These are phyloP conservation scores for Phasianus colchicus DNA, from an alignment of 2,113 vertebrate genomes.

Conservation along the genomic window DNA sequence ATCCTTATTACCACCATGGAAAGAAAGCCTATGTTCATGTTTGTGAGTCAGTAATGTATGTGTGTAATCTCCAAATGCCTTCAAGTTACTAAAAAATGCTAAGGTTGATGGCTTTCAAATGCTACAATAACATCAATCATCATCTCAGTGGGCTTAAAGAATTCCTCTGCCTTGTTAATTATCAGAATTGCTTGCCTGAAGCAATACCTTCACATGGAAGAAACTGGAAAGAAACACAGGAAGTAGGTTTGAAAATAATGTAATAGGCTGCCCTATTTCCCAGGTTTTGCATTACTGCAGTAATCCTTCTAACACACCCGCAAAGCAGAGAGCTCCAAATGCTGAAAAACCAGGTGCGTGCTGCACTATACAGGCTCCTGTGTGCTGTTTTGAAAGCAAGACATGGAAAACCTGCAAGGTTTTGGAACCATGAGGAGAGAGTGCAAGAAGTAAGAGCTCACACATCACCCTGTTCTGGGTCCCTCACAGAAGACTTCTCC, in stretches of 20 bases:
- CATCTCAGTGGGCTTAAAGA: neutral
- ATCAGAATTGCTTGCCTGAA: conserved; percentile 14
- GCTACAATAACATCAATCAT: neutral
- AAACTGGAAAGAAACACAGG: neutral
- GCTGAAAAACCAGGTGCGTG: neutral
- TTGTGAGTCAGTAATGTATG: neutral
- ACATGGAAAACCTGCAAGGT: neutral
- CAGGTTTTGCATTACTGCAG: neutral
- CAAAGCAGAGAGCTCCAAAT: neutral
- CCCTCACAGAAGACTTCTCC: neutral
- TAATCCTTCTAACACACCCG: conserved; percentile 30
- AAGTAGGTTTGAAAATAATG: neutral
- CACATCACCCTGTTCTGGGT: rapidly evolving
- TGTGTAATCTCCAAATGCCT: neutral
- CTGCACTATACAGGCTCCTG: neutral
- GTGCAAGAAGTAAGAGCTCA: neutral
- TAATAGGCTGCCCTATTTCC: neutral
- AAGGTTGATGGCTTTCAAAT: neutral
- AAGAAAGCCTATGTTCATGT: neutral
- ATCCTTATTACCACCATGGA: neutral
- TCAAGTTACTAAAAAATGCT: neutral
- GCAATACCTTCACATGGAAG: neutral
- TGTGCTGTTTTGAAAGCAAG: neutral
- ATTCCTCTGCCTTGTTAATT: conserved; percentile 19
- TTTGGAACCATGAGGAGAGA: neutral